phyloP scores from a whole-genome alignment of 2,113 vertebrate genomes.

The Hydrolagus affinis region DNA sequence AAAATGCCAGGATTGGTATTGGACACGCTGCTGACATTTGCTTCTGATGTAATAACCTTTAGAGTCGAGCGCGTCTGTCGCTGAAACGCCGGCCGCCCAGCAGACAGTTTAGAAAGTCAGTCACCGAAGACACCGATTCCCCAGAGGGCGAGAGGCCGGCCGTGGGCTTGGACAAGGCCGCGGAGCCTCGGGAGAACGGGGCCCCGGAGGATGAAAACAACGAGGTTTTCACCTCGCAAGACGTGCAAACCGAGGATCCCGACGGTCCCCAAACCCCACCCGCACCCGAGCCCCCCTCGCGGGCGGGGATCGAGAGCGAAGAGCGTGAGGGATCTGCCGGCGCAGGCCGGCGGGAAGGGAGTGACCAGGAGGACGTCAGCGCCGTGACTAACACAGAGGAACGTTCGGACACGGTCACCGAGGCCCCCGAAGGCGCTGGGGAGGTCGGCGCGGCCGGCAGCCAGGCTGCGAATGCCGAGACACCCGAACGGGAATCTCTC shows the following conservation, averaged over 20 bases:
- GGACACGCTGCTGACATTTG: not conserved
- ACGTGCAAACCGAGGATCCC: conserved; percentile 1
- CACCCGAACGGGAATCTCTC: conserved; percentile 19
- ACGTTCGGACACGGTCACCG: not conserved
- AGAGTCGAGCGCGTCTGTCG: conserved; percentile 58
- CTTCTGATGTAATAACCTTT: conserved; percentile 34
- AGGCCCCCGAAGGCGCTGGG: not conserved
- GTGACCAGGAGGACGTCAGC: not conserved
- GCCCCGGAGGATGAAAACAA: conserved; percentile 46
- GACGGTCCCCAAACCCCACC: not conserved
- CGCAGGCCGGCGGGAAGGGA: not conserved
- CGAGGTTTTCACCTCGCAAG: conserved; percentile 42
- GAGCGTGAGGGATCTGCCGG: not conserved
- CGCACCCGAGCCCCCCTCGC: not conserved
- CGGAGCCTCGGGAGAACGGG: conserved; percentile 55
- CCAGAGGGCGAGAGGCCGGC: conserved; percentile 3
- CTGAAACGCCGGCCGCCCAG: conserved; percentile 65
- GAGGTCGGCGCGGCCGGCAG: not conserved
- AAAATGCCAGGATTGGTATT: not conserved
- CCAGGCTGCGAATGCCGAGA: not conserved
- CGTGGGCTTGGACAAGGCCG: not conserved
- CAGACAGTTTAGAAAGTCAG: conserved; percentile 58
- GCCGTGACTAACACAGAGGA: conserved; percentile 33
- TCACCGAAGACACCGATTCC: conserved; percentile 49
- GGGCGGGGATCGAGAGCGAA: not conserved